Evolutionary conservation across 37 sponge, comb jelly and placozoan genomes (phyloP).

Genomic region (Eunapius fragilis): DNA sequence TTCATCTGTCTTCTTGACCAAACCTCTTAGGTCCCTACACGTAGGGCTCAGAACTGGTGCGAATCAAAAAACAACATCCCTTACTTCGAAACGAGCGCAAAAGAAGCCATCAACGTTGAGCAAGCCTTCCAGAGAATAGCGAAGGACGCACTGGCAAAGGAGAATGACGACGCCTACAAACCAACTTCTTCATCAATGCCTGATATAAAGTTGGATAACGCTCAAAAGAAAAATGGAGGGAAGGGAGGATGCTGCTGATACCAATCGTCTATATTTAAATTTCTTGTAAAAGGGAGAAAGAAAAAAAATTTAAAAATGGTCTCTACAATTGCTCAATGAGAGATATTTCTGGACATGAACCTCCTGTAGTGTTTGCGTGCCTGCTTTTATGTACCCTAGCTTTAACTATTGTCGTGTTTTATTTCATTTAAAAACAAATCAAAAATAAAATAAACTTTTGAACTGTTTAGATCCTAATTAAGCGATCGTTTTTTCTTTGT

Average conservation of each 20-base stretch:
- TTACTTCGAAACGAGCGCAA: constrained; percentile 98
- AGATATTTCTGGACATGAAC: neutral
- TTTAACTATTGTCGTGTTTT: neutral
- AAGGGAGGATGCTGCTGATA: constrained; percentile 40
- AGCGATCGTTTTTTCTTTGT: neutral
- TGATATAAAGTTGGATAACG: constrained; percentile 67
- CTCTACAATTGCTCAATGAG: neutral
- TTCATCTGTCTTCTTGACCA: neutral
- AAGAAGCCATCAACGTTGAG: constrained; percentile 98
- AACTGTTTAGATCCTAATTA: neutral
- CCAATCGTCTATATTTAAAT: neutral
- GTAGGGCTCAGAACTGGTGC: constrained; percentile 96
- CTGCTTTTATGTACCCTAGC: neutral
- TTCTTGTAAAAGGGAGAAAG: neutral
- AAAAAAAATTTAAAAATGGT: neutral
- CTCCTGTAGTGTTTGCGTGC: neutral
- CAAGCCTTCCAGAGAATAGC: constrained; percentile 96
- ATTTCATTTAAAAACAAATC: neutral
- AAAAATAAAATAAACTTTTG: neutral
- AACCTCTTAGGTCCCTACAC: constrained; percentile 73
- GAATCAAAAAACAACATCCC: constrained; percentile 97
- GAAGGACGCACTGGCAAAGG: constrained; percentile 89
- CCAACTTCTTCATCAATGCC: too few species aligned
- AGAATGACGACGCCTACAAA: constrained; percentile 77
- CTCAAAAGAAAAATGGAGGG: neutral